A percentile compares a stretch with the other conserved stretches of the same genome.
Evolutionary conservation across 2,113 vertebrate species (phyloP).

Genomic region (Solenodon paradoxus): DNA sequence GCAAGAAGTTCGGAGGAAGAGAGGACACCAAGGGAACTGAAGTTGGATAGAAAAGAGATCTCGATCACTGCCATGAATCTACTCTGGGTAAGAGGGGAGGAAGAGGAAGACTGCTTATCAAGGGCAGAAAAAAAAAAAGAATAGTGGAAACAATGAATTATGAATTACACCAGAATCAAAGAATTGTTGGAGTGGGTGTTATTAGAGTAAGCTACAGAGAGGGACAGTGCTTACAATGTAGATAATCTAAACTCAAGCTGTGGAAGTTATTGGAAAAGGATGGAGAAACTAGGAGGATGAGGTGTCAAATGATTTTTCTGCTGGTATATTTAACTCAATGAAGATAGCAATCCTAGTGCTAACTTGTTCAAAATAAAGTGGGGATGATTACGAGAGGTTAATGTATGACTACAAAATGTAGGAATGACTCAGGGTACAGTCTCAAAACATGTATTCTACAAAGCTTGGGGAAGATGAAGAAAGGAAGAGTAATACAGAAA

Average conservation of each 20-base stretch:
- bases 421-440: background rate
- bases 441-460: background rate
- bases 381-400: background rate
- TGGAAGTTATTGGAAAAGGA: background rate
- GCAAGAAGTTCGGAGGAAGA: background rate
- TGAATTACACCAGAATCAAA: background rate
- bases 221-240: background rate
- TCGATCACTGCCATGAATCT: background rate
- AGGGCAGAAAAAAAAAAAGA: background rate
- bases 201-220: background rate
- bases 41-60: background rate
- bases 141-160: background rate
- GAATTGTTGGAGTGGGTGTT: background rate
- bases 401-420: background rate
- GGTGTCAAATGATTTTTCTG: background rate
- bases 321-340: background rate
- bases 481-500: background rate
- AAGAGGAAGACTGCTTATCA: background rate
- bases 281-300: background rate
- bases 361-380: background rate
- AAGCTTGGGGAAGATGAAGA: background rate
- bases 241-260: background rate
- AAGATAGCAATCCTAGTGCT: background rate
- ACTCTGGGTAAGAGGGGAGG: background rate
- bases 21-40: background rate